Percentiles rank a stretch among this genome's conserved stretches.
These are phyloP conservation scores for Pedionomus torquatus DNA, from an alignment of 2,113 vertebrate species.

Conservation along the genomic window DNA sequence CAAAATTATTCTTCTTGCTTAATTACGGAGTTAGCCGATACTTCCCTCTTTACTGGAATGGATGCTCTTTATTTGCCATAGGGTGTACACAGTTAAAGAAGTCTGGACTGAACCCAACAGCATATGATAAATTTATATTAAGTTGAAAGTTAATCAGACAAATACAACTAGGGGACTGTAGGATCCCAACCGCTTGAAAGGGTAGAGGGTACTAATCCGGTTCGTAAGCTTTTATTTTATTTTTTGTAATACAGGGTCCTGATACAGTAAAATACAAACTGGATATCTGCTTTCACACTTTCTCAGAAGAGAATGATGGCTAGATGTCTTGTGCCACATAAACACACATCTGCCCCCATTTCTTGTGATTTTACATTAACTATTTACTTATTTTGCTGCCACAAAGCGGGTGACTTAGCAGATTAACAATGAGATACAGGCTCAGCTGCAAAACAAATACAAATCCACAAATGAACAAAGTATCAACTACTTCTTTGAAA, in stretches of 20 bases:
- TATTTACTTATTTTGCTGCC: conserved; percentile 2
- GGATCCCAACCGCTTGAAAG: conserved; percentile 10
- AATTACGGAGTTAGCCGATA: conserved; percentile 9
- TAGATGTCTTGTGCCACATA: background rate
- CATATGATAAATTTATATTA: background rate
- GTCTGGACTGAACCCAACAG: background rate
- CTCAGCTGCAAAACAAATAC: conserved; percentile 12
- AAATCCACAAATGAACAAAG: background rate
- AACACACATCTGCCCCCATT: background rate
- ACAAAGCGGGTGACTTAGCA: conserved; percentile 34
- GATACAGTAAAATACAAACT: background rate
- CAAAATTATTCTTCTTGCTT: background rate
- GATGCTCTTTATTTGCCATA: background rate
- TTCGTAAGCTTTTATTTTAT: background rate
- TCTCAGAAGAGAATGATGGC: conserved; percentile 37
- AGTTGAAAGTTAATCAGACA: conserved; percentile 27
- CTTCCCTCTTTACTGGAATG: background rate
- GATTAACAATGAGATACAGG: conserved; percentile 38
- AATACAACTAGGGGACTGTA: background rate
- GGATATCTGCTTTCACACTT: conserved; percentile 10
- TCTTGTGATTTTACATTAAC: conserved; percentile 19
- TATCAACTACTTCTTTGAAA: conserved; percentile 9
- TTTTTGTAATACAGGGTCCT: background rate
- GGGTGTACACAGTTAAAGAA: background rate
- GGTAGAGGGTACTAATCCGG: background rate